Evolutionary conservation across 2,797 vertebrate species (phyloP), one percentile per base, ranked within the genome.

Genomic region (Pelobates cultripes): DNA sequence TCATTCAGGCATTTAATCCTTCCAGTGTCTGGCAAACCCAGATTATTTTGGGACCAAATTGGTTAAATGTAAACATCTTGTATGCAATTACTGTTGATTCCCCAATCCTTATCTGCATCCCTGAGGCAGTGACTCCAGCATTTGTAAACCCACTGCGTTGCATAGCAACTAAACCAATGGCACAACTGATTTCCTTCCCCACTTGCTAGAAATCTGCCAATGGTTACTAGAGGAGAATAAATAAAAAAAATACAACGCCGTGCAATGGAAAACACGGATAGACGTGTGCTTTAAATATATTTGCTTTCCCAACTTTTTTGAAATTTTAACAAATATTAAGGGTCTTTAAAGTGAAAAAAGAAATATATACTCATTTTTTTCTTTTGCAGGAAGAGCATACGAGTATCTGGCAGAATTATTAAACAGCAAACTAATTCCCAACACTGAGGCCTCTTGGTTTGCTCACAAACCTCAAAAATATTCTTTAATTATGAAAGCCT

Each of bases 41-140:
- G 17, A 86, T 15, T 85, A 77, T 86, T 81, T 85, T 86, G 84
- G 84, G 87, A 82, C 74, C 80, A 81, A 85, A 90, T 90, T 86
- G 61, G 87, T 90, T 85, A 89, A 87, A 91, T 83, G 87, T 92
- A 90, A 86, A 84, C 0, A 5, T 82, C 61, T 64, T 64, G 71
- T 87, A 63, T 42, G 42, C 41, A 66, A 85, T 89, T 87, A 87
- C 76, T 90, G 90, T 87, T 61, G 79, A 78, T 87, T 83, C 85
- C 87, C 75, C 82, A 86, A 70, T 88, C 82, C 82, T 47, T 78
- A 70, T 77, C 51, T 0, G 7, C 81, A 85, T 83, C 84, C 86
- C 43, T 43, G 73, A 84, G 81, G 84, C 75, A 88, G 79, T 87
- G 60, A 73, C 68, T 86, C 87, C 67, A 73, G 77, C 55, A 43